A percentile compares a stretch with the other conserved stretches of the same genome.
Evolutionary conservation across 2,888 invertebrate species (phyloP).

Genomic region (Cheilosia grossa): DNA sequence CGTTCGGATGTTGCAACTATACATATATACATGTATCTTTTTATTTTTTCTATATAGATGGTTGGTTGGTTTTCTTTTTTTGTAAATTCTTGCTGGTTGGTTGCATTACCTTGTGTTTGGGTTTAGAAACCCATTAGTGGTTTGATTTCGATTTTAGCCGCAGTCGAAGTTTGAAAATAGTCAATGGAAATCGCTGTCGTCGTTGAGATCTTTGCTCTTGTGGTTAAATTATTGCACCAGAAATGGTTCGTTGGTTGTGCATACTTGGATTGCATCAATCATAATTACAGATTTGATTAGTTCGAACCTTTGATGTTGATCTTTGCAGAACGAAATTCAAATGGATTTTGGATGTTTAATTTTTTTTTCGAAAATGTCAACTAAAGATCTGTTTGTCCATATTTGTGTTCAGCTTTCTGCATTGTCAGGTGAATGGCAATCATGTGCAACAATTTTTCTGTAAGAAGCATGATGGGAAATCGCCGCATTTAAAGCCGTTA

Average conservation of each 20-base stretch:
- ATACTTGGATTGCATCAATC: constrained; percentile 45
- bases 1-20: constrained; percentile 56
- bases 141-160: constrained; percentile 51
- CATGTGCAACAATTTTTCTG: no score
- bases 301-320: constrained; percentile 11
- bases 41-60: constrained; percentile 12
- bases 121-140: constrained; percentile 66
- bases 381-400: no score
- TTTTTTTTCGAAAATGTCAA: no score
- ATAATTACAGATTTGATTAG: constrained; percentile 41
- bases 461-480: no score
- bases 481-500: no score
- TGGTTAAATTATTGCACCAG: constrained; percentile 61
- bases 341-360: no score
- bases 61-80: neutral
- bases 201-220: constrained; percentile 42
- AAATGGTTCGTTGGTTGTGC: constrained; percentile 38
- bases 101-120: constrained; percentile 53
- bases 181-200: constrained; percentile 44
- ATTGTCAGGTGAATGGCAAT: no score
- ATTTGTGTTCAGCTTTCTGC: no score
- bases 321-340: constrained; percentile 13
- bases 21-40: neutral
- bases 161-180: constrained; percentile 26
- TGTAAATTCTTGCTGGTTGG: constrained; percentile 48